Evolutionary conservation across 2,113 vertebrate genomes (phyloP), one percentile per base, ranked within the genome.

Genomic region (Progne subis): DNA sequence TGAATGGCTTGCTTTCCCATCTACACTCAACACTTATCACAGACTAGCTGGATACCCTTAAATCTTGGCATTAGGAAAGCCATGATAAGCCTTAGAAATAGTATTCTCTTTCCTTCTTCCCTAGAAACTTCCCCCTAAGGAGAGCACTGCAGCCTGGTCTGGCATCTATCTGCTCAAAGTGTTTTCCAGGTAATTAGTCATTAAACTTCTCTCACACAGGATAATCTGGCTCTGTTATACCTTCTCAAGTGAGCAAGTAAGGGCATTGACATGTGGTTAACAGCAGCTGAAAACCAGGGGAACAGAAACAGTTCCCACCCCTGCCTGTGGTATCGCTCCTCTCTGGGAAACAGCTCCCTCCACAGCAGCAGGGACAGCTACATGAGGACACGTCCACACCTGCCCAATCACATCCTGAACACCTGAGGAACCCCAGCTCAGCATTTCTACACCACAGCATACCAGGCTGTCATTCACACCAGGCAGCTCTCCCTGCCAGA

Each of bases 151-250:
- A 83, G 64, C n/a, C 52, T 75, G 83, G 47, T 26, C 53, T 75
- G 47, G 68, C 82, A 92, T 50, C 56, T 88, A 72, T 43, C 80
- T 64, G 50, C 69, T 83, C 39, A 4, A 83, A 90, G 75, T 50
- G 80, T 65, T 92, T 93, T 83, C 63, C 86, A 88, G 71, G 90
- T 52, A 91, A 93, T 79, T 65, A 88, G 52, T 21, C 34, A 74
- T 24, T 88, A 44, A 94, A 86, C 10, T 63, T 78, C 56, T 68
- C 92, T 84, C 72, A 82, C 0, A 0, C 44, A 81, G 64, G 68
- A 67, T 59, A 78, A 90, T 70, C 76, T 67, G 50, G 47, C 44
- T 83, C 63, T 80, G 39, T 52, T 24, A 31, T 23, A 92, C 18
- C 64, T 80, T 49, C 67, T 86, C 76, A 55, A 88, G 47, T 28